A percentile compares a stretch with the other conserved stretches of the same genome.
Conservation (phyloP, 30 jellyfish, hydroid and myxozoan species). For the Pseudorhiza aurosa region DNA sequence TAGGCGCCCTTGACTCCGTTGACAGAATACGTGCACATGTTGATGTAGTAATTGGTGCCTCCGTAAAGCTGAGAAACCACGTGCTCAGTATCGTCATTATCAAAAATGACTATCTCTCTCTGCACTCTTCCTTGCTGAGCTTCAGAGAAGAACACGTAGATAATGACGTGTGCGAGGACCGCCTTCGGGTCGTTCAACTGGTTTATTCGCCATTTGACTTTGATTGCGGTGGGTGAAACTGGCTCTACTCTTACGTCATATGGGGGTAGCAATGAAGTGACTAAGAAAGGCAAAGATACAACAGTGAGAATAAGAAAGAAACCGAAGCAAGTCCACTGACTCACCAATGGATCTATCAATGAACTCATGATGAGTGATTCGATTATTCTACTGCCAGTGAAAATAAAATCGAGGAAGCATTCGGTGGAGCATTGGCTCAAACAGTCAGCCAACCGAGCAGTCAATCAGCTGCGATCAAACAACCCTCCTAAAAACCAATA, state of each 20-base stretch:
- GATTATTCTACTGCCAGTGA: too few relatives aligned
- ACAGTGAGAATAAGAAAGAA: too few relatives aligned
- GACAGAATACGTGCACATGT: conserved; percentile 5
- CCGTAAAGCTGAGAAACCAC: conserved; percentile 4
- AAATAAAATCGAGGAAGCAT: too few relatives aligned
- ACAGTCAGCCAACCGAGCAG: too few relatives aligned
- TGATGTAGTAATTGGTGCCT: conserved; percentile 30
- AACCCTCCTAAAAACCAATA: too few relatives aligned
- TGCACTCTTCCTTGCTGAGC: not conserved
- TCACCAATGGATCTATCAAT: too few relatives aligned
- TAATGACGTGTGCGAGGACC: conserved; percentile 37
- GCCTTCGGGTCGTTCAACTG: conserved; percentile 51
- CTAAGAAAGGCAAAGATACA: too few relatives aligned
- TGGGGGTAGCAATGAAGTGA: conserved; percentile 36
- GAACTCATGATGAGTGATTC: too few relatives aligned
- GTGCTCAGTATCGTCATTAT: not conserved
- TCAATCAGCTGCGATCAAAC: too few relatives aligned
- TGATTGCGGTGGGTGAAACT: conserved; percentile 18
- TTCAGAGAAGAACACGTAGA: conserved; percentile 19
- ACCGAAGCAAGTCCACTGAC: too few relatives aligned
- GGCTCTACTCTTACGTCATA: conserved; percentile 33
- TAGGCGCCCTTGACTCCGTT: not conserved
- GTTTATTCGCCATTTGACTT: conserved; percentile 61
- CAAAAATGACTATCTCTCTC: conserved; percentile 8
- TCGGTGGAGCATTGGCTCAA: too few relatives aligned